Percentiles rank a stretch among this genome's conserved stretches.
phyloP scores from a whole-genome alignment of 2,113 vertebrate species.

The Motacilla alba region DNA sequence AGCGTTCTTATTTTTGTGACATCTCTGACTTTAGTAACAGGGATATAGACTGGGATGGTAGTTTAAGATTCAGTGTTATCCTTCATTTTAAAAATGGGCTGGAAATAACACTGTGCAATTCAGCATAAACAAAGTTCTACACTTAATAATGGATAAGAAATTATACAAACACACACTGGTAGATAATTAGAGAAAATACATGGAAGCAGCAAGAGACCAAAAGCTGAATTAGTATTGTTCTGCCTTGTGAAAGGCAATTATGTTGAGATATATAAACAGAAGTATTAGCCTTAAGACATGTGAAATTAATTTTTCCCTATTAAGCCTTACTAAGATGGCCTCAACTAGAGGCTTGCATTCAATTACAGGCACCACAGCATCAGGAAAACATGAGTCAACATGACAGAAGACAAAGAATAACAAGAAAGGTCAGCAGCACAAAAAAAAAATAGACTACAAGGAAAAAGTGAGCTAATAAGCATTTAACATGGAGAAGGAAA shows the following conservation, averaged over 20 bases:
- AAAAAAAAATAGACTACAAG: not conserved
- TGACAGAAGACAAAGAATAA: not conserved
- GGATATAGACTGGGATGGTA: not conserved
- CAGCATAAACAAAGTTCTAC: not conserved
- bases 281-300: conserved; percentile 1
- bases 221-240: not conserved
- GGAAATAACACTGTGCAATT: not conserved
- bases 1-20: not conserved
- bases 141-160: not conserved
- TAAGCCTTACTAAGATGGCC: not conserved
- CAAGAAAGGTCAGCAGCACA: not conserved
- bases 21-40: not conserved
- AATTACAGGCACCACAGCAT: not conserved
- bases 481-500: not conserved
- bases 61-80: not conserved
- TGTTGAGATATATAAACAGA: conserved; percentile 5
- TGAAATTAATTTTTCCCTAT: conserved; percentile 23
- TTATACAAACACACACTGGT: not conserved
- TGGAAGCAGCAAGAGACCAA: not conserved
- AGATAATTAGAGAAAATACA: not conserved
- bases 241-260: conserved; percentile 21
- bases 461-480: not conserved
- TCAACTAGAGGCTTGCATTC: not conserved
- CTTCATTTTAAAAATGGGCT: not conserved
- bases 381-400: not conserved